These are phyloP conservation scores for Lymantria dispar DNA, from an alignment of 2,888 invertebrate species.

Conservation along the genomic window DNA sequence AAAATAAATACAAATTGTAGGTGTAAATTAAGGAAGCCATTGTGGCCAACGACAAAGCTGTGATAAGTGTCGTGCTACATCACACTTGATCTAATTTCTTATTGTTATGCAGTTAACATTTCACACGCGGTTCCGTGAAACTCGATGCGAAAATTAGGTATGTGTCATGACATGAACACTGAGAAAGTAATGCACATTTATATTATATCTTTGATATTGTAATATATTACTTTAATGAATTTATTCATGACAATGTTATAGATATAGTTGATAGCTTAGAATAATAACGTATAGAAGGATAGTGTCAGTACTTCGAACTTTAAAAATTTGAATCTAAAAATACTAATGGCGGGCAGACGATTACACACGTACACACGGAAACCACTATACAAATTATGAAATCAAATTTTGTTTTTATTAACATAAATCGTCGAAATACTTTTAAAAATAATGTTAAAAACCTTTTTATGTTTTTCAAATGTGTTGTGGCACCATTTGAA, in stretches of 20 bases:
- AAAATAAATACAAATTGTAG: conserved; percentile 23
- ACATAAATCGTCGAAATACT: too few species aligned
- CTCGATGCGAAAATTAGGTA: conserved; percentile 33
- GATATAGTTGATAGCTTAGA: too few species aligned
- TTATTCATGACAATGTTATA: neutral
- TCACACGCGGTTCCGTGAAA: conserved; percentile 38
- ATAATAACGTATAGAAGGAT: too few species aligned
- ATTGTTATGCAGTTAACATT: conserved; percentile 37
- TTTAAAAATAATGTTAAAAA: too few species aligned
- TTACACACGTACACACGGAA: too few species aligned
- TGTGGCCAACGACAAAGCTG: conserved; percentile 34
- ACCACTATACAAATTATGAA: too few species aligned
- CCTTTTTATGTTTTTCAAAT: too few species aligned
- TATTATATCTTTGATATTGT: conserved; percentile 21
- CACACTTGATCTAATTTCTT: conserved; percentile 49
- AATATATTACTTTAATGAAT: neutral
- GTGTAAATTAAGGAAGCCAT: conserved; percentile 35
- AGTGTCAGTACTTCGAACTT: too few species aligned
- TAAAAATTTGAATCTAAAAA: too few species aligned
- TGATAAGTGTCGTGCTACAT: conserved; percentile 26
- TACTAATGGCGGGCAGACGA: too few species aligned
- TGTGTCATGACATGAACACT: conserved; percentile 28
- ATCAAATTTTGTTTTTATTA: too few species aligned
- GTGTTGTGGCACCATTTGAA: too few species aligned
- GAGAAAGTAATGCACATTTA: conserved; percentile 30